Conservation (phyloP, 2,797 vertebrate species). For the Caiman crocodilus region DNA sequence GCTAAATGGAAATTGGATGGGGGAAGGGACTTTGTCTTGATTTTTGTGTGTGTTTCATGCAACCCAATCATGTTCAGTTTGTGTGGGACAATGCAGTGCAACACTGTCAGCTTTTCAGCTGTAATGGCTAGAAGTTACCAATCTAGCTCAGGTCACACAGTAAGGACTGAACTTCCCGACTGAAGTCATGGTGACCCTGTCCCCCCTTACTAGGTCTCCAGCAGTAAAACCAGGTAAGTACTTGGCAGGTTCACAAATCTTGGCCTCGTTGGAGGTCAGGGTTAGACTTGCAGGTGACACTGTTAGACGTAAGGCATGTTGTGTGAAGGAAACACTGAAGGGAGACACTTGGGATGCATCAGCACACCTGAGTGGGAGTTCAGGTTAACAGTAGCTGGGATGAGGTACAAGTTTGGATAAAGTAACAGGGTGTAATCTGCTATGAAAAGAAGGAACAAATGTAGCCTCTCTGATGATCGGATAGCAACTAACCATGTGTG, state of each 20-base stretch:
- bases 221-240: background rate
- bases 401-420: background rate
- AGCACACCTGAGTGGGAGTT: background rate
- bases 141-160: background rate
- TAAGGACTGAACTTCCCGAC: constrained; percentile 17
- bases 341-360: background rate
- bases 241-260: background rate
- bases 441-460: background rate
- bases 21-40: background rate
- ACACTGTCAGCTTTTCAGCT: background rate
- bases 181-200: background rate
- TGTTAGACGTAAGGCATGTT: background rate
- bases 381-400: background rate
- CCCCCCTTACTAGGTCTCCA: background rate
- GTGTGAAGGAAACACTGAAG: background rate
- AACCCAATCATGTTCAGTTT: background rate
- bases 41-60: background rate
- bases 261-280: background rate
- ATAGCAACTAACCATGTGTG: no score
- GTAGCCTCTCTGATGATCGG: background rate
- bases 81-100: background rate
- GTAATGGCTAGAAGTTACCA: accelerated
- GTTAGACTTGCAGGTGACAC: background rate
- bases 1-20: constrained; percentile 24
- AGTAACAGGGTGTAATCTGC: background rate